Base-by-base conservation (phyloP, 37 sponge, comb jelly and placozoan species). In the Chondrosia reniformis region DNA sequence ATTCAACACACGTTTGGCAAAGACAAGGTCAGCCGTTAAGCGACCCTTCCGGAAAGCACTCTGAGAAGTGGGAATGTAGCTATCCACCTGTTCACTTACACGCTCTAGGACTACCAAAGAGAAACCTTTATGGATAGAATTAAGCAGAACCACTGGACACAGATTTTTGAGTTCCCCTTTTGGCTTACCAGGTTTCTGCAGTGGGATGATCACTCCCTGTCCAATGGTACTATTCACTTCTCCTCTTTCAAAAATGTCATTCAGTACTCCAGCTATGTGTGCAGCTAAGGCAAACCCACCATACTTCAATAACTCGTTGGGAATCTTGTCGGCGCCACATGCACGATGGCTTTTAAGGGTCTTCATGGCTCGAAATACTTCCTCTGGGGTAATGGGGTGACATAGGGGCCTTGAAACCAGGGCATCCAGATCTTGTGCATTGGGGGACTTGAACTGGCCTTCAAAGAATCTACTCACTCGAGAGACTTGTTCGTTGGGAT, bases 251-350 rank as follows among this genome's bases (percentile, higher is more conserved):
- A 49, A 49, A 15, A 49, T 49, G 52, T 10, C 52, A 49, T 15
- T 49, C 10, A 56, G 58, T 56, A 56, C 9, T 8, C 7, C 58
- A 56, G 3, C 58, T 6, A 56, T 56, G 58, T 56, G 58, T 56
- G n/a, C 58, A 8, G 58, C 58, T 56, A 56, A 56, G 58, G 8
- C 58, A 56, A 56, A 28, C 54, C 54, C 54, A 56, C 58, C 58
- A 56, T 56, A 56, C 58, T 56, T 56, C 58, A 56, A 56, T 49
- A 49, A 49, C 54, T 49, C 54, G 54, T 49, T 49, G 54, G 54
- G 54, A 19, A 49, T 56, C 58, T 28, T 8, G 58, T 56, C 58
- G n/a, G 58, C 9, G 4, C 58, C 58, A 56, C 58, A 56, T 24
- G 3, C 58, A 56, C 7, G 58, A 56, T 56, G 7, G 4, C 9